Conservation (phyloP, 2,888 invertebrate species). For the Unio delphinus region DNA sequence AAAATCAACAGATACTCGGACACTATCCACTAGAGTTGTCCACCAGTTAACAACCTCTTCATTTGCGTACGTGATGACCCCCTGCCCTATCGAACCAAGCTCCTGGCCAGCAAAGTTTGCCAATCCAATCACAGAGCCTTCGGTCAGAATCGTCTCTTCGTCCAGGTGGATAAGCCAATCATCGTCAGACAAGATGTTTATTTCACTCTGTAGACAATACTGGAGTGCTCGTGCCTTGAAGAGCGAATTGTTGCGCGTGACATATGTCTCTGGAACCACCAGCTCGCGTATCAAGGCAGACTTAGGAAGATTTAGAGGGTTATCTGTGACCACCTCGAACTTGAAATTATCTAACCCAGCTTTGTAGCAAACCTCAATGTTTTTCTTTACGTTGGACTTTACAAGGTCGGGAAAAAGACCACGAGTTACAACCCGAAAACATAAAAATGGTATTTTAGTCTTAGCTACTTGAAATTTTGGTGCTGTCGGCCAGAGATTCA, state of each 20-base stretch:
- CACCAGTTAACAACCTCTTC: conserved; percentile 42
- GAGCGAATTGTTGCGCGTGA: conserved; percentile 25
- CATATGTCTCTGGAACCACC: conserved; percentile 31
- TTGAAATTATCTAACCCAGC: conserved; percentile 42
- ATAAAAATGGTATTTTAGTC: conserved; percentile 36
- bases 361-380: conserved; percentile 33
- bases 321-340: conserved; percentile 44
- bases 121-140: conserved; percentile 29
- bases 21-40: conserved; percentile 37
- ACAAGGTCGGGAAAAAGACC: conserved; percentile 40
- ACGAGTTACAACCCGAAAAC: conserved; percentile 41
- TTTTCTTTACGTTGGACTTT: conserved; percentile 25
- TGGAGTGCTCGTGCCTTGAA: conserved; percentile 41
- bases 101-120: conserved; percentile 34
- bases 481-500: conserved; percentile 27
- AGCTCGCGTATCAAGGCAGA: conserved; percentile 29
- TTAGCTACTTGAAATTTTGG: conserved; percentile 24
- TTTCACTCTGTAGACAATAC: conserved; percentile 34
- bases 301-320: conserved; percentile 26
- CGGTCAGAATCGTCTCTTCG: conserved; percentile 39
- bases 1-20: conserved; percentile 35
- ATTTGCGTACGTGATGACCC: conserved; percentile 38
- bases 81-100: conserved; percentile 35
- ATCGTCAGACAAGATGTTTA: conserved; percentile 29
- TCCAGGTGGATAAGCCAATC: conserved; percentile 44